phyloP scores from a whole-genome alignment of 2,888 invertebrate genomes.

The Cryptus armator region DNA sequence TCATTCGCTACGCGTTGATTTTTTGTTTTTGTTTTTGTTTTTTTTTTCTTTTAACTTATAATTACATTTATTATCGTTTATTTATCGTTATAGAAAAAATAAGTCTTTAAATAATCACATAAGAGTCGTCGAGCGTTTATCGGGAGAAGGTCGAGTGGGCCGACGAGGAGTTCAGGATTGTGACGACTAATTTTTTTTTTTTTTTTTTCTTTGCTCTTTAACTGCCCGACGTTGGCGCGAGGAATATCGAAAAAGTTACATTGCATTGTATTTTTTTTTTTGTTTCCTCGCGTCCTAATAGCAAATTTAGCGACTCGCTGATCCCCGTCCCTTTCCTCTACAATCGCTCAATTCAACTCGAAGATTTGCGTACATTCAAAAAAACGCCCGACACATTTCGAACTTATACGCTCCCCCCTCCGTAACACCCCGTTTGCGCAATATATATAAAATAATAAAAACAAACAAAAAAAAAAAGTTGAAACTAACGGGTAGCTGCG shows the following conservation, averaged over 20 bases:
- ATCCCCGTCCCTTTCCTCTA: slow-evolving; percentile 28
- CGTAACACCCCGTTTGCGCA: slow-evolving; percentile 31
- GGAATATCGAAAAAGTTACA: slow-evolving; percentile 44
- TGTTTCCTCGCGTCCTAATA: neutral
- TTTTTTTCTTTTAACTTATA: slow-evolving; percentile 62
- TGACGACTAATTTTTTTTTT: slow-evolving; percentile 8
- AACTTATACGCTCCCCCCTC: slow-evolving; percentile 42
- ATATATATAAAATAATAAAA: slow-evolving; percentile 29
- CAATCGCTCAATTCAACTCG: slow-evolving; percentile 53
- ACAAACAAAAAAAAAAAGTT: slow-evolving; percentile 32
- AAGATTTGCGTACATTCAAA: slow-evolving; percentile 39
- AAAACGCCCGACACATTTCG: slow-evolving; percentile 35
- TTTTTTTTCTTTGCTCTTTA: slow-evolving; percentile 24
- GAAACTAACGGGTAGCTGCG: slow-evolving; percentile 51
- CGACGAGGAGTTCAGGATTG: slow-evolving; percentile 49
- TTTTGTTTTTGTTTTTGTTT: slow-evolving; percentile 11
- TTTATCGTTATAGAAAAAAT: slow-evolving; percentile 84
- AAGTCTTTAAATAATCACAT: slow-evolving; percentile 85
- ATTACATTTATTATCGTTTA: slow-evolving; percentile 76
- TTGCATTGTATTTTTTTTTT: slow-evolving; percentile 29
- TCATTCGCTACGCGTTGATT: slow-evolving; percentile 76
- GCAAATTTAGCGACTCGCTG: slow-evolving; percentile 11
- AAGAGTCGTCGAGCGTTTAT: slow-evolving; percentile 81
- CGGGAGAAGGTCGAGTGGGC: slow-evolving; percentile 55
- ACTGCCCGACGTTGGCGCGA: slow-evolving; percentile 36